Evolutionary conservation across 2,113 vertebrate genomes (phyloP).

Genomic region (Barbus barbus): DNA sequence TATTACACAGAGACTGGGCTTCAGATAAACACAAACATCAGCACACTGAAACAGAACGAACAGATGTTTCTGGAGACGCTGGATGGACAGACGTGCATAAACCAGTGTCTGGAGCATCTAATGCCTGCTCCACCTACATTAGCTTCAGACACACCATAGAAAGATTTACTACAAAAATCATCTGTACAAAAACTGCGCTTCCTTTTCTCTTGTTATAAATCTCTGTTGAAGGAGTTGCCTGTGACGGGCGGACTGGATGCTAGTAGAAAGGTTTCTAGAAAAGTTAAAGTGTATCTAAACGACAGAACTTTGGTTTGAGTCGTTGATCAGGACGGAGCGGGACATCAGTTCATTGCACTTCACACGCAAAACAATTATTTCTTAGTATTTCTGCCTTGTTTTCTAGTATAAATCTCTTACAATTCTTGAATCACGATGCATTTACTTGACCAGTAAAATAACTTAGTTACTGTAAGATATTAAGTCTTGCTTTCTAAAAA

Average conservation of each 20-base stretch:
- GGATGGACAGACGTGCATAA: background rate
- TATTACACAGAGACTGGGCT: constrained; percentile 23
- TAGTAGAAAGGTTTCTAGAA: constrained; percentile 59
- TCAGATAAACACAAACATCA: constrained; percentile 16
- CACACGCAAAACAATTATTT: too few relatives aligned
- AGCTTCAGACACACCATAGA: constrained; percentile 74
- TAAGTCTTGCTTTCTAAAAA: too few relatives aligned
- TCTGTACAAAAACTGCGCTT: constrained; percentile 98
- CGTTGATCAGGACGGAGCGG: background rate
- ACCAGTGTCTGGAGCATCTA: background rate
- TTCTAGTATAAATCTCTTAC: too few relatives aligned
- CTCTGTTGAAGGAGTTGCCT: constrained; percentile 83
- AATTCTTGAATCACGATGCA: too few relatives aligned
- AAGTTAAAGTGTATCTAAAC: constrained; percentile 60
- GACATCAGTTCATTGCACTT: background rate
- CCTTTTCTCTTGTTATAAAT: constrained; percentile 84
- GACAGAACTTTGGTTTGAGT: constrained; percentile 72
- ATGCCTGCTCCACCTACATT: constrained; percentile 21
- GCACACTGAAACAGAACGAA: constrained; percentile 10
- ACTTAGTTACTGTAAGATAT: too few relatives aligned
- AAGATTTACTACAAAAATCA: constrained; percentile 95
- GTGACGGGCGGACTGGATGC: constrained; percentile 44
- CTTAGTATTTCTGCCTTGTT: too few relatives aligned
- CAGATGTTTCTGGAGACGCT: constrained; percentile 1
- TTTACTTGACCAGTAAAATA: too few relatives aligned